A percentile compares a stretch with the other conserved stretches of the same genome.
Conservation (phyloP, 2,113 vertebrate species). For the Callaeas wilsoni region DNA sequence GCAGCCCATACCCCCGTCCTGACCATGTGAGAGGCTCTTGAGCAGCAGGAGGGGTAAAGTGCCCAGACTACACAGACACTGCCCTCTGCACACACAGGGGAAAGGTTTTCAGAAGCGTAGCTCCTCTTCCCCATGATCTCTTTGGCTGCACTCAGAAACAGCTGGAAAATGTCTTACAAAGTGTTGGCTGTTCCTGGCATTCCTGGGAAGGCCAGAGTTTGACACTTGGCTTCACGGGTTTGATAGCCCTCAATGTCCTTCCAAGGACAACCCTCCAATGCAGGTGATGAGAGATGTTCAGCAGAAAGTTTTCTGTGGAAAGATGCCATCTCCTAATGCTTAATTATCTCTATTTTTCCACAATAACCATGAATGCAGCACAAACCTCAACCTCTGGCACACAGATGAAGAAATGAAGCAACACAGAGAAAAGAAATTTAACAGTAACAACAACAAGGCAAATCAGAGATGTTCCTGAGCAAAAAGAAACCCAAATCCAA, state of each 20-base stretch:
- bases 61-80: background rate
- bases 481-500: background rate
- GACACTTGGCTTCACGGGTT: background rate
- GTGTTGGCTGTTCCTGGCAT: background rate
- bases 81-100: background rate
- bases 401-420: background rate
- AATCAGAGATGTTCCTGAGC: background rate
- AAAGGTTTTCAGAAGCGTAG: background rate
- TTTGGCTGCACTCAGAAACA: background rate
- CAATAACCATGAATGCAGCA: background rate
- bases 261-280: background rate
- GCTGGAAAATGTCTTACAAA: background rate
- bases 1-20: background rate
- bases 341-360: background rate
- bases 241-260: background rate
- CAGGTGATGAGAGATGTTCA: background rate
- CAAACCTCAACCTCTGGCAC: background rate
- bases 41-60: background rate
- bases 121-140: background rate
- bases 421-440: background rate
- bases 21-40: background rate
- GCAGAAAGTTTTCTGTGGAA: background rate
- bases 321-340: background rate
- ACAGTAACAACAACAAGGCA: background rate
- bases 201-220: background rate